Evolutionary conservation across 2,113 vertebrate species (phyloP).

Genomic region (Dipodomys ordii): DNA sequence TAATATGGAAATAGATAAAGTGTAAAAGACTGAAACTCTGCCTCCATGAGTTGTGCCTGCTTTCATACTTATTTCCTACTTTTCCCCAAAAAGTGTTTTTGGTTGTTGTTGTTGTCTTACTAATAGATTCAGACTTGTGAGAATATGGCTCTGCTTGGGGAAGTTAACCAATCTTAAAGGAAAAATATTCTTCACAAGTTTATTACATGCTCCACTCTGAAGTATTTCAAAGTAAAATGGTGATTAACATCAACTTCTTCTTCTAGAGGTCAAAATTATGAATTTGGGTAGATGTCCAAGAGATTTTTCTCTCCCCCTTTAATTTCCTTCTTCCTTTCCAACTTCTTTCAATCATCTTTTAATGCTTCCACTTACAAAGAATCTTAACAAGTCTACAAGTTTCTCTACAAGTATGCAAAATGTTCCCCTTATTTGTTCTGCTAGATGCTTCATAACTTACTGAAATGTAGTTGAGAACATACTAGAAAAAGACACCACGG

Average conservation of each 20-base stretch:
- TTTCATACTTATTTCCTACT: not conserved
- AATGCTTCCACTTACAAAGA: not conserved
- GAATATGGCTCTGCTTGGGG: not conserved
- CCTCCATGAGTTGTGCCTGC: not conserved
- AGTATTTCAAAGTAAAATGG: slow-evolving; percentile 2
- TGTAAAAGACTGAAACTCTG: not conserved
- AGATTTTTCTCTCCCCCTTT: not conserved
- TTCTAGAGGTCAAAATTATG: not conserved
- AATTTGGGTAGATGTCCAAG: not conserved
- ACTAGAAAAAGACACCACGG: not conserved
- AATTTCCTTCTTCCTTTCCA: slow-evolving; percentile 19
- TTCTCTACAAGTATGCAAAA: not conserved
- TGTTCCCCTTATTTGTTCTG: not conserved
- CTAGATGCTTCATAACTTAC: not conserved
- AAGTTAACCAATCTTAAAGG: not conserved
- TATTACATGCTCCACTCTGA: not conserved
- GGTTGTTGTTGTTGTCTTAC: not conserved
- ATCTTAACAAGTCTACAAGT: not conserved
- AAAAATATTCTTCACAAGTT: not conserved
- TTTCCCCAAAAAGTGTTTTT: not conserved
- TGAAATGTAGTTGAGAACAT: not conserved
- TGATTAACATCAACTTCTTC: slow-evolving; percentile 13
- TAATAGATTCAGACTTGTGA: not conserved
- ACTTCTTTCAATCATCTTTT: not conserved
- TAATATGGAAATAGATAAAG: not conserved